A percentile compares a stretch with the other conserved stretches of the same genome.
Evolutionary conservation across 2,888 invertebrate genomes (phyloP).

Genomic region (Eupsilia transversa): DNA sequence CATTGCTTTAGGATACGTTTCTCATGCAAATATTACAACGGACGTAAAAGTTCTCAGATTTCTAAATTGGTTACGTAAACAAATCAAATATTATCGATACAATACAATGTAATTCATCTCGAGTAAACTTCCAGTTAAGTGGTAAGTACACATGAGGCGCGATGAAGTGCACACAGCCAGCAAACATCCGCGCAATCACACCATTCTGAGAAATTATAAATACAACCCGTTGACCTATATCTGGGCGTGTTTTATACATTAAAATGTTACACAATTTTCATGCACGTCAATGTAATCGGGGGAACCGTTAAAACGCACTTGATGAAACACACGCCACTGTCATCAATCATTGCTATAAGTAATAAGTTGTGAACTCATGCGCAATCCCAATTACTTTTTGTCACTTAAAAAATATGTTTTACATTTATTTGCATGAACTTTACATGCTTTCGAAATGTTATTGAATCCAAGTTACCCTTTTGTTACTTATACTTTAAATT

Average conservation of each 20-base stretch:
- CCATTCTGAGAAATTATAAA: constrained; percentile 87
- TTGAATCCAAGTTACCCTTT: constrained; percentile 63
- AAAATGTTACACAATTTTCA: constrained; percentile 85
- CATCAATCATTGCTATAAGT: constrained; percentile 72
- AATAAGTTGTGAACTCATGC: constrained; percentile 63
- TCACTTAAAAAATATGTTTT: constrained; percentile 65
- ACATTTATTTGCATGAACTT: constrained; percentile 74
- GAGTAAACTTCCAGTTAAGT: constrained; percentile 77
- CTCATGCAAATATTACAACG: constrained; percentile 15
- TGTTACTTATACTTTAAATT: constrained; percentile 67
- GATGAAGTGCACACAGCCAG: constrained; percentile 75
- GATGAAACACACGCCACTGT: constrained; percentile 71
- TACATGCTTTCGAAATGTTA: constrained; percentile 69
- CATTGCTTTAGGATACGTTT: neutral
- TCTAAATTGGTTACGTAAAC: constrained; percentile 55
- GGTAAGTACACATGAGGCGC: constrained; percentile 70
- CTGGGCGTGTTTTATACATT: constrained; percentile 81
- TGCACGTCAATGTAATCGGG: constrained; percentile 76
- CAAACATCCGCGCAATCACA: constrained; percentile 86
- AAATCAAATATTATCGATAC: constrained; percentile 60
- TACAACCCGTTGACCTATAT: constrained; percentile 85
- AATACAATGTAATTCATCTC: constrained; percentile 79
- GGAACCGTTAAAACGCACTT: constrained; percentile 73
- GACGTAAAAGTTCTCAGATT: constrained; percentile 49
- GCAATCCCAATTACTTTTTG: constrained; percentile 66